These are phyloP conservation scores for Stegophylla sp. DNA, from an alignment of 2,888 invertebrate species.

Conservation along the genomic window DNA sequence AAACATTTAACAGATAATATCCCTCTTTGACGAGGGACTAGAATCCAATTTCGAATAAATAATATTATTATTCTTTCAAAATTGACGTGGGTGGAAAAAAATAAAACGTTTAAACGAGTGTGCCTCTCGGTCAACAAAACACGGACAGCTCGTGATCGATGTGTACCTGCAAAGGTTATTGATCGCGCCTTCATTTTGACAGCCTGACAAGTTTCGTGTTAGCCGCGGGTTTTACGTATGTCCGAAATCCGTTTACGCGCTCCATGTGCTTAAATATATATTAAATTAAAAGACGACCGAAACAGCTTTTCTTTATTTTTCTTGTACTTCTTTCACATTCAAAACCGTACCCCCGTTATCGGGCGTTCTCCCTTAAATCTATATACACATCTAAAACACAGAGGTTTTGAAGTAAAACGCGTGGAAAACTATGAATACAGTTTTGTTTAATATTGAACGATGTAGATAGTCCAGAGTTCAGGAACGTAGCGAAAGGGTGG, in stretches of 20 bases:
- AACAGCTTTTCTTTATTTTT: background rate
- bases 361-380: too few species aligned
- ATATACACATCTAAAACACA: too few species aligned
- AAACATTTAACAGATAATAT: too few species aligned
- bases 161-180: constrained; percentile 21
- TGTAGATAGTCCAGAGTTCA: too few species aligned
- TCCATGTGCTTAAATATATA: background rate
- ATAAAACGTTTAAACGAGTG: constrained; percentile 26
- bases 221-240: background rate
- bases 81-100: background rate
- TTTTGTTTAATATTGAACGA: too few species aligned
- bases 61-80: constrained; percentile 20
- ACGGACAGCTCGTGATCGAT: constrained; percentile 34
- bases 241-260: background rate
- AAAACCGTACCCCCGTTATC: too few species aligned
- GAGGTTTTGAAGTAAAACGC: too few species aligned
- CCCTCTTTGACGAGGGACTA: background rate
- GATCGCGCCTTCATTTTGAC: constrained; percentile 24
- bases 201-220: constrained; percentile 14
- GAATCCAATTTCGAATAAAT: background rate
- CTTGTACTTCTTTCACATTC: too few species aligned
- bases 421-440: too few species aligned
- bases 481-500: too few species aligned
- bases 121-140: constrained; percentile 22
- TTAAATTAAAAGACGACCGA: background rate